Conservation (phyloP, 2,888 invertebrate genomes). For the Athripsodes cinereus region DNA sequence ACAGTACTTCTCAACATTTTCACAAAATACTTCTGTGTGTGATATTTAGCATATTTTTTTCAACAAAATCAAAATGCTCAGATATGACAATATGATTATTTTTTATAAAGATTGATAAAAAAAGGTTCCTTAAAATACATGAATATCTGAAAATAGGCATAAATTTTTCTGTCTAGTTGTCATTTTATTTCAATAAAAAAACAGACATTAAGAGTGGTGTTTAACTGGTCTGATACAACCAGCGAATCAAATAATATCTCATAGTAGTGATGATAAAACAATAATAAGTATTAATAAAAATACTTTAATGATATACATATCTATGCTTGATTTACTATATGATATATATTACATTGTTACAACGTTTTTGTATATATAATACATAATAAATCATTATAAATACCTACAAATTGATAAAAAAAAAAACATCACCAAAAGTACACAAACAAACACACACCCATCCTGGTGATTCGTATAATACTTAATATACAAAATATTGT, state of each 20-base stretch:
- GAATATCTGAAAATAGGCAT: no score
- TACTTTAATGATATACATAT: conserved; percentile 4
- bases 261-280: neutral
- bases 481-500: conserved; percentile 26
- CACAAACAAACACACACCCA: conserved; percentile 15
- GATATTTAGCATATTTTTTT: no score
- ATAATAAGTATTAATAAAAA: neutral
- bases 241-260: neutral
- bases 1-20: no score
- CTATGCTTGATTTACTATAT: conserved; percentile 21
- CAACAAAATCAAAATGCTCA: no score
- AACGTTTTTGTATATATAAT: conserved; percentile 14
- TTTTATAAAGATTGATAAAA: no score
- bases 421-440: conserved; percentile 25
- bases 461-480: neutral
- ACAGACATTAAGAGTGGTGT: neutral
- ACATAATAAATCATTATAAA: neutral
- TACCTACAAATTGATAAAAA: conserved; percentile 20
- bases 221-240: neutral
- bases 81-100: no score
- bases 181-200: neutral
- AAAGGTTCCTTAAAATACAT: no score
- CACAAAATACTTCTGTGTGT: no score
- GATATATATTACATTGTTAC: conserved; percentile 26
- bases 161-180: no score